These are phyloP conservation scores for Tenualosa ilisha DNA, from an alignment of 2,797 vertebrate species.

Conservation along the genomic window DNA sequence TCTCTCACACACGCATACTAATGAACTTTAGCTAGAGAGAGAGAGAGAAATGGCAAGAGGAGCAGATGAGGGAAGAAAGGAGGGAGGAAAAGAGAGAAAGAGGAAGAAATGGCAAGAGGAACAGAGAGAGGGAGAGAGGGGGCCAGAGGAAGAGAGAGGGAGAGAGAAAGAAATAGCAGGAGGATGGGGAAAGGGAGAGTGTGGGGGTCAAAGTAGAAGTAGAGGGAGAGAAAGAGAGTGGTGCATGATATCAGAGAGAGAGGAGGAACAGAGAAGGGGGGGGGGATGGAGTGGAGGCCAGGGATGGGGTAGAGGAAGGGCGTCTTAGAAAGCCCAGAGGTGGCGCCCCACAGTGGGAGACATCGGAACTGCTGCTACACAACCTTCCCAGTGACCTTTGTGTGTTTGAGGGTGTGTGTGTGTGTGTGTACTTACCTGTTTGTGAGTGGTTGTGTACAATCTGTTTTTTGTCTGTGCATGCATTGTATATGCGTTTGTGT, in stretches of 20 bases:
- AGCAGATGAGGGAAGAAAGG: too few species aligned
- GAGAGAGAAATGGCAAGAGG: background rate
- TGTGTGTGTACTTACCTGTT: background rate
- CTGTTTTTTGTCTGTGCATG: background rate
- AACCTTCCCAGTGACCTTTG: background rate
- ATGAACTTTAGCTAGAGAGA: background rate
- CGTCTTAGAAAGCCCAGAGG: background rate
- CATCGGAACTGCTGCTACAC: background rate
- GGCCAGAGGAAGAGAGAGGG: background rate
- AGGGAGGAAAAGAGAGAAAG: background rate
- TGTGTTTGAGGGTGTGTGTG: constrained; percentile 13
- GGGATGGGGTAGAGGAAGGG: background rate
- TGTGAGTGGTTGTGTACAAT: background rate
- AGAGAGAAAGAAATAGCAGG: background rate
- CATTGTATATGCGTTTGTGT: background rate
- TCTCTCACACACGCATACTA: background rate
- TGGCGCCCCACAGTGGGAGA: background rate
- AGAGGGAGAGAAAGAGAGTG: background rate
- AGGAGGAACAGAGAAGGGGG: background rate
- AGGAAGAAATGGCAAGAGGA: background rate
- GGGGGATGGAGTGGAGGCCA: background rate
- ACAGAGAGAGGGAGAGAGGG: background rate
- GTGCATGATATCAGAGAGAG: background rate
- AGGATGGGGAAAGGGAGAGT: background rate
- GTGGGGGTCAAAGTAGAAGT: too few species aligned